Conservation (phyloP, 2,797 vertebrate genomes). For the Prunella strophiata region DNA sequence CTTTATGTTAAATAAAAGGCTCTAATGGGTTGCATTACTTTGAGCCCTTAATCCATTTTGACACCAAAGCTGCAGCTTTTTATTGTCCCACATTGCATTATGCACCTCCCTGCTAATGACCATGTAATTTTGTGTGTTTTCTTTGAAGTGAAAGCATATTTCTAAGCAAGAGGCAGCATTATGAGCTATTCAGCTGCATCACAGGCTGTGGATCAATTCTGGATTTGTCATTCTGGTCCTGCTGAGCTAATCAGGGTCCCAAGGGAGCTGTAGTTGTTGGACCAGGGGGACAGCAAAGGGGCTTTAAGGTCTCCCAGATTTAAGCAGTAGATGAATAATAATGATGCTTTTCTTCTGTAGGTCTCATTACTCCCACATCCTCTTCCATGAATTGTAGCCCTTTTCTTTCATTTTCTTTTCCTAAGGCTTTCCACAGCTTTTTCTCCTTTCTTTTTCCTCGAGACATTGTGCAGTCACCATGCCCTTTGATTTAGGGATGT, state of each 20-base stretch:
- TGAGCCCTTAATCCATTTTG: constrained; percentile 29
- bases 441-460: not conserved
- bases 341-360: not conserved
- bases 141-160: constrained; percentile 25
- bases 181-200: not conserved
- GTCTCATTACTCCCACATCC: not conserved
- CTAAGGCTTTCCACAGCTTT: not conserved
- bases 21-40: constrained; percentile 2
- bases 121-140: not conserved
- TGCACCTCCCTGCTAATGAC: not conserved
- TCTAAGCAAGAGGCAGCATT: not conserved
- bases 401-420: not conserved
- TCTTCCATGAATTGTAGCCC: not conserved
- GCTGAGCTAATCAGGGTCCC: not conserved
- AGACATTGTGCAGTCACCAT: not conserved
- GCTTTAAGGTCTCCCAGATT: not conserved
- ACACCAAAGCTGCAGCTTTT: not conserved
- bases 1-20: constrained; percentile 10
- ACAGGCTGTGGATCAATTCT: not conserved
- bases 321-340: not conserved
- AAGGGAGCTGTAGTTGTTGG: not conserved
- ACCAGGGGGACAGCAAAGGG: not conserved
- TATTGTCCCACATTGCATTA: not conserved
- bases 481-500: not conserved
- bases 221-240: not conserved